Conservation (phyloP, 2,888 invertebrate genomes). For the Melinaea menophilus region DNA sequence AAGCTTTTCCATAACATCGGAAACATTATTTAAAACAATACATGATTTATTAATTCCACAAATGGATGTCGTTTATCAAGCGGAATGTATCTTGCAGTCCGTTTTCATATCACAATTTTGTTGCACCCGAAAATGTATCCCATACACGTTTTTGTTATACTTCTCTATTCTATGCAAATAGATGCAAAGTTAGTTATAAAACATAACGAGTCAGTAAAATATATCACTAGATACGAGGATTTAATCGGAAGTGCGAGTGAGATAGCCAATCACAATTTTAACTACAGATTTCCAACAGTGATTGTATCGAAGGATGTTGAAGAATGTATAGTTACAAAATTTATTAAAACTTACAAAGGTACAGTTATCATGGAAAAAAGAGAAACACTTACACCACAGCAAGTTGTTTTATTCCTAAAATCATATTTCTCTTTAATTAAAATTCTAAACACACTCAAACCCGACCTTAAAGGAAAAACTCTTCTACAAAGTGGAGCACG, state of each 20-base stretch:
- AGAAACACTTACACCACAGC: conserved; percentile 42
- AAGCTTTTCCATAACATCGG: conserved; percentile 7
- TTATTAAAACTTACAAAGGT: conserved; percentile 49
- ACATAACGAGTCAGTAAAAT: conserved; percentile 23
- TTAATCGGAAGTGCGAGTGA: conserved; percentile 44
- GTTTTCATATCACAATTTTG: conserved; percentile 7
- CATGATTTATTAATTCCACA: conserved; percentile 44
- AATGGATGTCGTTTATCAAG: conserved; percentile 17
- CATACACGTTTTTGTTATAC: conserved; percentile 11
- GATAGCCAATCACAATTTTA: conserved; percentile 53
- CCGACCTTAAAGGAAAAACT: conserved; percentile 53
- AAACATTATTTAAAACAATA: conserved; percentile 39
- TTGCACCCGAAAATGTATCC: conserved; percentile 7
- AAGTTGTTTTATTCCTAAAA: conserved; percentile 52
- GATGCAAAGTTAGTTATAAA: conserved; percentile 10
- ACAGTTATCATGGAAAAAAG: conserved; percentile 48
- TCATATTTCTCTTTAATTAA: conserved; percentile 49
- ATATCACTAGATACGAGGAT: conserved; percentile 22
- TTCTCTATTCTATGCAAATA: conserved; percentile 20
- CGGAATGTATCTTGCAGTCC: conserved; percentile 6
- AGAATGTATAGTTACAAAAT: conserved; percentile 40
- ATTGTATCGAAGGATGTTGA: conserved; percentile 49
- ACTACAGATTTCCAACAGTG: conserved; percentile 43
- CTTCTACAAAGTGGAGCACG: conserved; percentile 49
- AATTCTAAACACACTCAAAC: conserved; percentile 45